phyloP scores from a whole-genome alignment of 2,113 vertebrate genomes.

The Campylomormyrus tamandua region DNA sequence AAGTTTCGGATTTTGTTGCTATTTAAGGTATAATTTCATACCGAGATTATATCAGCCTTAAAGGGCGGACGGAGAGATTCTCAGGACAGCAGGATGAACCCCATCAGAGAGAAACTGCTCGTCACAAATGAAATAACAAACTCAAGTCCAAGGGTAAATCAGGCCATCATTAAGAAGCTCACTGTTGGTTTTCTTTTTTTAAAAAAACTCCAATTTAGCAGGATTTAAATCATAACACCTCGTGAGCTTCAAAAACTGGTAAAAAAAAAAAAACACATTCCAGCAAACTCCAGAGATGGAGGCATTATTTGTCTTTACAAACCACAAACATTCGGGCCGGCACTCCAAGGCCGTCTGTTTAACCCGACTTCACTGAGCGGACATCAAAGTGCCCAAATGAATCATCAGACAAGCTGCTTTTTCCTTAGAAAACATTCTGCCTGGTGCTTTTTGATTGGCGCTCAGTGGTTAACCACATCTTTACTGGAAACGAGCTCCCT shows the following conservation, averaged over 20 bases:
- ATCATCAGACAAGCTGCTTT: constrained; percentile 22
- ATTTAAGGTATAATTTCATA: not conserved
- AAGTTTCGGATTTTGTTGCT: not conserved
- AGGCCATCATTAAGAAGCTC: not conserved
- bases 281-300: not conserved
- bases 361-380: not conserved
- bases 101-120: not conserved
- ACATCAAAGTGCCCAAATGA: constrained; percentile 2
- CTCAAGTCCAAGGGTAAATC: not conserved
- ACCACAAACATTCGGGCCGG: constrained; percentile 5
- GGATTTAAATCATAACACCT: constrained; percentile 3
- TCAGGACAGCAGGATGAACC: not conserved
- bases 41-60: not conserved
- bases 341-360: not conserved
- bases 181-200: not conserved
- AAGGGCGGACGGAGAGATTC: not conserved
- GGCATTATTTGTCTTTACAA: not conserved
- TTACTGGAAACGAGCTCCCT: constrained; percentile 4
- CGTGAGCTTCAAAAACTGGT: not conserved
- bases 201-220: not conserved
- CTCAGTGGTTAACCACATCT: constrained; percentile 24
- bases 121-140: not conserved
- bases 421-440: constrained; percentile 19
- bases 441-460: constrained; percentile 2
- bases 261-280: not conserved